phyloP scores from a whole-genome alignment of 2,888 invertebrate species.

The Teinopalpus imperialis region DNA sequence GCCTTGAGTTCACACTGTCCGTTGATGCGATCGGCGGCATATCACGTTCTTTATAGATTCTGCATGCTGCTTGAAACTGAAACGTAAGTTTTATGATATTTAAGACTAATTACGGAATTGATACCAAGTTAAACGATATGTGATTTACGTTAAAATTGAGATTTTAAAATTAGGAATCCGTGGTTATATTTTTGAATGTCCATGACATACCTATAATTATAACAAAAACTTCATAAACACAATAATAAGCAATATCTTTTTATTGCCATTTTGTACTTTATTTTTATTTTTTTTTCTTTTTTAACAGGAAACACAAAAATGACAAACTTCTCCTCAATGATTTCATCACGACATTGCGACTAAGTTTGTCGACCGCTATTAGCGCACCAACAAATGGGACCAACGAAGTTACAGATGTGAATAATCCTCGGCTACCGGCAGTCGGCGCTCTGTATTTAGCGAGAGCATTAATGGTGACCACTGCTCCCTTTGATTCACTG shows the following conservation, averaged over 20 bases:
- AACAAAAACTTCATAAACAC: too few species aligned
- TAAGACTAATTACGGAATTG: too few species aligned
- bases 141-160: too few species aligned
- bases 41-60: constrained; percentile 87
- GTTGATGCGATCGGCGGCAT: constrained; percentile 87
- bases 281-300: constrained; percentile 17
- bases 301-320: constrained; percentile 79
- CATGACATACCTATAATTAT: too few species aligned
- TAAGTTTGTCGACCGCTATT: constrained; percentile 77
- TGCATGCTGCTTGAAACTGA: constrained; percentile 87
- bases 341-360: constrained; percentile 85
- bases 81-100: constrained; percentile 80
- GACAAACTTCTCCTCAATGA: constrained; percentile 85
- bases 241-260: too few species aligned
- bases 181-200: too few species aligned
- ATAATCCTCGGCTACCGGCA: constrained; percentile 78
- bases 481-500: constrained; percentile 88
- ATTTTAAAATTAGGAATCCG: too few species aligned
- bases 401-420: constrained; percentile 36
- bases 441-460: constrained; percentile 87
- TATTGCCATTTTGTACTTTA: too few species aligned
- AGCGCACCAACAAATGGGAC: constrained; percentile 35
- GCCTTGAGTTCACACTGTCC: constrained; percentile 86
- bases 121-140: too few species aligned
- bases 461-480: constrained; percentile 85